phyloP scores from a whole-genome alignment of 1,140 invertebrate genomes.

The Pantala flavescens region DNA sequence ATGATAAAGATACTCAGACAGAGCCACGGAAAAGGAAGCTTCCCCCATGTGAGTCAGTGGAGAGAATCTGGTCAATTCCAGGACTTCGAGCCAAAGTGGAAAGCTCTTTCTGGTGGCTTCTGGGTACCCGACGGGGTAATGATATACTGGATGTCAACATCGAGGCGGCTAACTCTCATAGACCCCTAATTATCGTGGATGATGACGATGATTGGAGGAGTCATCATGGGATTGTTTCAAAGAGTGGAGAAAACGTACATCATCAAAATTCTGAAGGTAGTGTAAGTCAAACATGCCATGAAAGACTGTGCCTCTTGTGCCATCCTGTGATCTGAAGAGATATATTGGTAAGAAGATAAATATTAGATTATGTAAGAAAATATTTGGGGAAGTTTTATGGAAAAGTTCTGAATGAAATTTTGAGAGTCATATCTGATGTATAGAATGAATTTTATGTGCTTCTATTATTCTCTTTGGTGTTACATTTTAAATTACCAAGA shows the following conservation, averaged over 20 bases:
- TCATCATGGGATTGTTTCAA: background rate
- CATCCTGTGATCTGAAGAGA: background rate
- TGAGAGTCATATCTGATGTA: no score
- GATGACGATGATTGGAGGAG: background rate
- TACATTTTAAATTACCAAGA: no score
- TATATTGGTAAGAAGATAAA: background rate
- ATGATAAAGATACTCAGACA: background rate
- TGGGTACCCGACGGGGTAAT: background rate
- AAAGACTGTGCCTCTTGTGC: background rate
- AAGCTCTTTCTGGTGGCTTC: background rate
- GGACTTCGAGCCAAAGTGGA: background rate
- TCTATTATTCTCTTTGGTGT: no score
- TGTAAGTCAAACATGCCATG: background rate
- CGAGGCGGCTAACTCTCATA: background rate
- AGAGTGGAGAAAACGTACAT: background rate
- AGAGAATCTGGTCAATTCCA: background rate
- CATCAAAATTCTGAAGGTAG: background rate
- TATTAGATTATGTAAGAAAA: no score
- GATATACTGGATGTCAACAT: background rate
- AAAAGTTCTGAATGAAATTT: no score
- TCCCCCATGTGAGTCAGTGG: background rate
- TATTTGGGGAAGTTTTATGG: no score
- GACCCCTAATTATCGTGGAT: background rate
- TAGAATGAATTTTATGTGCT: no score
- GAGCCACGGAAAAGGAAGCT: background rate